phyloP scores from a whole-genome alignment of 2,888 invertebrate species.

The Dasysyrphus tricinctus region DNA sequence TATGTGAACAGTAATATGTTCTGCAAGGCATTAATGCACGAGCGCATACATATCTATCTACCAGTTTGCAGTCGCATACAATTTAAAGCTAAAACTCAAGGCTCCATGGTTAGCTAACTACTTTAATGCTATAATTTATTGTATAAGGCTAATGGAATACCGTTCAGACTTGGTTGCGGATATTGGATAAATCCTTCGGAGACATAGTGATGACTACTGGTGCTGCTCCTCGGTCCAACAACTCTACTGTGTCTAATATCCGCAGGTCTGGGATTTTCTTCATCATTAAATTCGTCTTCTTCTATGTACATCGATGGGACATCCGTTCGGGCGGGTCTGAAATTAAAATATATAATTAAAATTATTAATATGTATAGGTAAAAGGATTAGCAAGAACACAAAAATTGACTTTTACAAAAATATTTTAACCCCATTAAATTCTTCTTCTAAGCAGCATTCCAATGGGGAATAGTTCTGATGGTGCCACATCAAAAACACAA shows the following conservation, averaged over 20 bases:
- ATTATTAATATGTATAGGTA: conserved; percentile 2
- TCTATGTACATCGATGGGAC: conserved; percentile 84
- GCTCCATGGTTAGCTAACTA: conserved; percentile 45
- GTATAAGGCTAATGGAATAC: conserved; percentile 83
- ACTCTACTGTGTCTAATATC: conserved; percentile 79
- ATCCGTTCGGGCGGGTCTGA: conserved; percentile 83
- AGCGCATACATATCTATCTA: conserved; percentile 4
- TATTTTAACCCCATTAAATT: conserved; percentile 25
- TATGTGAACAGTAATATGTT: conserved; percentile 20
- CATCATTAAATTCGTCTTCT: conserved; percentile 83
- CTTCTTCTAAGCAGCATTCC: not conserved
- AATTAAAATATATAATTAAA: conserved; percentile 52
- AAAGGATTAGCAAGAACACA: not conserved
- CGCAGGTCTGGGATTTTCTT: conserved; percentile 80
- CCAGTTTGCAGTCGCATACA: conserved; percentile 17
- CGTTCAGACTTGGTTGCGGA: conserved; percentile 84
- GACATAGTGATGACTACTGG: conserved; percentile 82
- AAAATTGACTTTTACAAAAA: conserved; percentile 8
- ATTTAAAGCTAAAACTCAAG: conserved; percentile 18
- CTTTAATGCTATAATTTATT: conserved; percentile 80
- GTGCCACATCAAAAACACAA: conserved; percentile 13
- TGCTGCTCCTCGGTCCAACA: conserved; percentile 77
- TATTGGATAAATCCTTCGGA: conserved; percentile 84
- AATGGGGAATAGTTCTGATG: conserved; percentile 20
- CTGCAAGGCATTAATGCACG: conserved; percentile 25